These are phyloP conservation scores for Xenops minutus DNA, from an alignment of 2,797 vertebrate species.

Conservation along the genomic window DNA sequence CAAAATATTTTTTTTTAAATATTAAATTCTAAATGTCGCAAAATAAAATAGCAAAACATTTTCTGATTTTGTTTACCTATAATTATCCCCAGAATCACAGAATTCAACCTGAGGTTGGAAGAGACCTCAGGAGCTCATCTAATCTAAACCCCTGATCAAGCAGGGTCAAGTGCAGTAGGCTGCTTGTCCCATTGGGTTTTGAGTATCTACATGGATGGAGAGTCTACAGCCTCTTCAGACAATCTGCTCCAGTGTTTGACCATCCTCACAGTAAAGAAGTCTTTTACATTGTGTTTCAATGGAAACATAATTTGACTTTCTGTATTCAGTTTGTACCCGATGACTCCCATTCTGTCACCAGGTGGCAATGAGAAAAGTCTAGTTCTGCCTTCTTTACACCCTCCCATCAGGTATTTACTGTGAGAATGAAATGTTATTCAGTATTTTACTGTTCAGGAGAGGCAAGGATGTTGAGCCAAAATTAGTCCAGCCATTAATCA, in stretches of 20 bases:
- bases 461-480: background rate
- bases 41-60: background rate
- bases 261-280: background rate
- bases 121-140: background rate
- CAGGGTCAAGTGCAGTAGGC: background rate
- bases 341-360: background rate
- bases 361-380: background rate
- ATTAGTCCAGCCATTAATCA: constrained; percentile 14
- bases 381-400: background rate
- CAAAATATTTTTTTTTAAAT: background rate
- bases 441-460: background rate
- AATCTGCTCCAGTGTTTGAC: background rate
- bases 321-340: background rate
- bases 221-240: background rate
- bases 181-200: background rate
- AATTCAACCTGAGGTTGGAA: background rate
- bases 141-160: background rate
- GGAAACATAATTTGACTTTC: background rate
- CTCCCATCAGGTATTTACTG: background rate
- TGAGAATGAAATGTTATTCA: background rate
- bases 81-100: background rate
- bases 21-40: background rate
- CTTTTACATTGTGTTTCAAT: background rate
- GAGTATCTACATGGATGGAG: background rate
- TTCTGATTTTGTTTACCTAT: background rate